Evolutionary conservation across 2,113 vertebrate species (phyloP).

Genomic region (Corythaeola cristata): DNA sequence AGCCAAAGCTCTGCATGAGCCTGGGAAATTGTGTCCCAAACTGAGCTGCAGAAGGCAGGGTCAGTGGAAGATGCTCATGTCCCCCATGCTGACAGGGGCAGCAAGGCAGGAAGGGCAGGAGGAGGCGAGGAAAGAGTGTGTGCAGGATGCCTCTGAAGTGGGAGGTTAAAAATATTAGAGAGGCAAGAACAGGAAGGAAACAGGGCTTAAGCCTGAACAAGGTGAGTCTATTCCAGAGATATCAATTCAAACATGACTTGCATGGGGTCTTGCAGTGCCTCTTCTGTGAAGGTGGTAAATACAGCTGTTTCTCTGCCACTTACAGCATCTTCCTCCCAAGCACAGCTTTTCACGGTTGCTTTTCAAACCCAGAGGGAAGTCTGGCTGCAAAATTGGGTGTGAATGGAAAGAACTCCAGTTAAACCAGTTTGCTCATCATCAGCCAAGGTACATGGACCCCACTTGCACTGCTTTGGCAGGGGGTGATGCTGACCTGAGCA

Average conservation of each 20-base stretch:
- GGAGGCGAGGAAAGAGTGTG: background rate
- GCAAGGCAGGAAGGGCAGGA: background rate
- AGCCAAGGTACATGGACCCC: background rate
- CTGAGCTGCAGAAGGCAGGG: background rate
- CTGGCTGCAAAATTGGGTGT: background rate
- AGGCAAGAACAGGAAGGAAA: constrained; percentile 72
- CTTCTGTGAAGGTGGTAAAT: background rate
- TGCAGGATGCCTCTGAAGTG: background rate
- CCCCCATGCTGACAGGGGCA: background rate
- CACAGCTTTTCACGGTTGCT: background rate
- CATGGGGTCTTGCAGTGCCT: background rate
- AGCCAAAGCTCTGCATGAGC: background rate
- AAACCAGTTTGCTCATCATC: background rate
- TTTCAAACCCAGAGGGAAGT: background rate
- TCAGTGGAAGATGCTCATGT: background rate
- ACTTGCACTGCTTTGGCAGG: background rate
- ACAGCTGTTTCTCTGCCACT: background rate
- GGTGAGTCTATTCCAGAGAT: background rate
- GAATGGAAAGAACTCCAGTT: background rate
- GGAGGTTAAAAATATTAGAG: constrained; percentile 61
- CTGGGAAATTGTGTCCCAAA: background rate
- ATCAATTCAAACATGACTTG: background rate
- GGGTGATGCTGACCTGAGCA: background rate
- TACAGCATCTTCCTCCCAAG: background rate
- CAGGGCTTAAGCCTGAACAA: constrained; percentile 24